Percentiles rank a stretch among this genome's conserved stretches.
Conservation (phyloP, 2,888 invertebrate genomes). For the Proisotoma minuta region DNA sequence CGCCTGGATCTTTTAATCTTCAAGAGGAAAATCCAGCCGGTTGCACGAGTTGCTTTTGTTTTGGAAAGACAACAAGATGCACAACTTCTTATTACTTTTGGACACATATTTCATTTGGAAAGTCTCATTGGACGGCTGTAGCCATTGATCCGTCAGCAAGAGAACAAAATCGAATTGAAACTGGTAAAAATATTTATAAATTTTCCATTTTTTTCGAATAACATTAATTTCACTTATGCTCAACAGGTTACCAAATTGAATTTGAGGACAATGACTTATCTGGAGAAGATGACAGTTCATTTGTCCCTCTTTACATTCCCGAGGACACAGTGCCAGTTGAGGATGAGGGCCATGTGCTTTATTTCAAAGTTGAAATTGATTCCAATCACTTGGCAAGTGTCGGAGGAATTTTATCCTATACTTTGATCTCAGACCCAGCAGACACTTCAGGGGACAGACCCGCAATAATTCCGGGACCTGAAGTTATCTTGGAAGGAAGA, state of each 20-base stretch:
- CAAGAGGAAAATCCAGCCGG: slow-evolving; percentile 78
- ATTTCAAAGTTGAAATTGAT: slow-evolving; percentile 71
- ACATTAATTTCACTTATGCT: slow-evolving; percentile 17
- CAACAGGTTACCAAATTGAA: slow-evolving; percentile 32
- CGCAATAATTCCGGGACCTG: slow-evolving; percentile 60
- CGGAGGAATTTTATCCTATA: slow-evolving; percentile 77
- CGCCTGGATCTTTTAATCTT: slow-evolving; percentile 84
- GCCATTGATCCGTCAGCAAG: slow-evolving; percentile 29
- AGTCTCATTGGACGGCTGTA: slow-evolving; percentile 35
- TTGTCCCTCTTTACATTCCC: slow-evolving; percentile 43
- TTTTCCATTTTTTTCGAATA: neutral
- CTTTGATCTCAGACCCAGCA: slow-evolving; percentile 48
- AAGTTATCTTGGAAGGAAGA: slow-evolving; percentile 68
- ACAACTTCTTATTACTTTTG: slow-evolving; percentile 69
- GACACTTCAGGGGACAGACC: slow-evolving; percentile 42
- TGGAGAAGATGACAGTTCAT: slow-evolving; percentile 23
- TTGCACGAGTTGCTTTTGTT: slow-evolving; percentile 96
- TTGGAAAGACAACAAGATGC: slow-evolving; percentile 79
- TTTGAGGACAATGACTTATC: slow-evolving; percentile 29
- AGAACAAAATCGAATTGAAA: neutral
- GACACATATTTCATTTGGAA: slow-evolving; percentile 35
- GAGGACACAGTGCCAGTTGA: slow-evolving; percentile 37
- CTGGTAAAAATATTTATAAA: neutral
- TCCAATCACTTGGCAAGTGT: slow-evolving; percentile 85
- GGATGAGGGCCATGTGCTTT: slow-evolving; percentile 55